phyloP scores from a whole-genome alignment of 1,140 invertebrate genomes.

The Zaprionus nigranus region DNA sequence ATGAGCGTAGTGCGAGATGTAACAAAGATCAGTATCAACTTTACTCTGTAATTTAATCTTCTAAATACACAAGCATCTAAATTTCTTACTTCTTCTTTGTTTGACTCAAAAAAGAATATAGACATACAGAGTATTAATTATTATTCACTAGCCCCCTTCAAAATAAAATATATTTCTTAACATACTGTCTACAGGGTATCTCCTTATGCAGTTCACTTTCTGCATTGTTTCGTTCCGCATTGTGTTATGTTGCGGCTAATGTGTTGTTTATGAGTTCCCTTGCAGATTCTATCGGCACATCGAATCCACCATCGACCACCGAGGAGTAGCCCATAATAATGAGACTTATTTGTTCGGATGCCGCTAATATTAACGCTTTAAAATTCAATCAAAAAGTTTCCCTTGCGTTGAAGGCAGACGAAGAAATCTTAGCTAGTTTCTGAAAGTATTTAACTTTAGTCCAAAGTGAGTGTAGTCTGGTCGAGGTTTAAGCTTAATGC shows the following conservation, averaged over 20 bases:
- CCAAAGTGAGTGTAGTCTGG: not conserved
- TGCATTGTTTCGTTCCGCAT: not conserved
- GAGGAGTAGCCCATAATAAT: slow-evolving; percentile 26
- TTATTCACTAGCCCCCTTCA: no score
- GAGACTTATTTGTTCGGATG: slow-evolving; percentile 45
- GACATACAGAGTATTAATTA: no score
- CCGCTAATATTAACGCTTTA: slow-evolving; percentile 48
- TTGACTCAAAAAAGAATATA: no score
- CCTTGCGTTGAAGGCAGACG: not conserved
- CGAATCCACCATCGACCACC: not conserved
- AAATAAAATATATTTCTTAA: no score
- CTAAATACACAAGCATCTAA: no score
- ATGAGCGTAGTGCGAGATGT: not conserved
- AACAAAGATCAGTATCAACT: not conserved
- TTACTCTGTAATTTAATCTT: no score
- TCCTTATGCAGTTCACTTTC: no score
- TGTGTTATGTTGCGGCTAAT: slow-evolving; percentile 36
- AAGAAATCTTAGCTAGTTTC: not conserved
- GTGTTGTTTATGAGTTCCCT: slow-evolving; percentile 57
- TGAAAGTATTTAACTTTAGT: not conserved
- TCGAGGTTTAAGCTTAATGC: not conserved
- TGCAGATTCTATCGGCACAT: not conserved
- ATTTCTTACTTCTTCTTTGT: no score
- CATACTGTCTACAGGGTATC: not conserved
- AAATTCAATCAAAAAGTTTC: slow-evolving; percentile 51